Percentiles rank a stretch among this genome's conserved stretches.
These are phyloP conservation scores for Malurus elegans DNA, from an alignment of 2,113 vertebrate genomes.

Conservation along the genomic window DNA sequence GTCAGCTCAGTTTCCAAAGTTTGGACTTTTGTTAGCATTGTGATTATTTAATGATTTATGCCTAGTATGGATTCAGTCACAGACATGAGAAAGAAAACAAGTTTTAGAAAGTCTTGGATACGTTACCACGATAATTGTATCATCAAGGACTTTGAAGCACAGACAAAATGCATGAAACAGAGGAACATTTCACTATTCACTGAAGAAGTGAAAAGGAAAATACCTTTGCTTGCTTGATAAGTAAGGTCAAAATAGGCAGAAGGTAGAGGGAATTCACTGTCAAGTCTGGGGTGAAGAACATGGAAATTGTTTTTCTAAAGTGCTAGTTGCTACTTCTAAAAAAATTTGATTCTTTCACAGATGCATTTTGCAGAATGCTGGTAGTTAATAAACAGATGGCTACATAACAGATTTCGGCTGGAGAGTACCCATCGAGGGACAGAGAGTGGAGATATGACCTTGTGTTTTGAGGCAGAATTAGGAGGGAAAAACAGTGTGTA, in stretches of 20 bases:
- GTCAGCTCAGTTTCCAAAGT: background rate
- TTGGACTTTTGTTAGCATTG: background rate
- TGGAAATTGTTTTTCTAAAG: background rate
- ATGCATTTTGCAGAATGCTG: background rate
- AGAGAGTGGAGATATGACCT: background rate
- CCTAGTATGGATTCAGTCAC: background rate
- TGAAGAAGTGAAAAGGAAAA: background rate
- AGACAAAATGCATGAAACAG: background rate
- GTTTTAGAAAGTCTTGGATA: conserved; percentile 20
- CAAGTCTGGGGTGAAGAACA: background rate
- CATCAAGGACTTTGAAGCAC: background rate
- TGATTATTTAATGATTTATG: background rate
- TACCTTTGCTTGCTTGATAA: background rate
- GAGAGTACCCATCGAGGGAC: background rate
- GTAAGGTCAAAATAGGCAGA: background rate
- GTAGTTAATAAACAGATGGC: conserved; percentile 49
- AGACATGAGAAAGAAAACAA: background rate
- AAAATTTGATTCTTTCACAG: background rate
- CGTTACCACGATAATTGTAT: background rate
- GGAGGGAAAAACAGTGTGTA: background rate
- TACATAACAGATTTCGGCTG: background rate
- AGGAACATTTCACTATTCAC: background rate
- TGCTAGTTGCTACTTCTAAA: background rate
- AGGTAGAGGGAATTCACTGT: background rate
- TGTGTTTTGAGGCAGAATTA: background rate